Conservation (phyloP, 2,113 vertebrate species). For the Carettochelys insculpta region DNA sequence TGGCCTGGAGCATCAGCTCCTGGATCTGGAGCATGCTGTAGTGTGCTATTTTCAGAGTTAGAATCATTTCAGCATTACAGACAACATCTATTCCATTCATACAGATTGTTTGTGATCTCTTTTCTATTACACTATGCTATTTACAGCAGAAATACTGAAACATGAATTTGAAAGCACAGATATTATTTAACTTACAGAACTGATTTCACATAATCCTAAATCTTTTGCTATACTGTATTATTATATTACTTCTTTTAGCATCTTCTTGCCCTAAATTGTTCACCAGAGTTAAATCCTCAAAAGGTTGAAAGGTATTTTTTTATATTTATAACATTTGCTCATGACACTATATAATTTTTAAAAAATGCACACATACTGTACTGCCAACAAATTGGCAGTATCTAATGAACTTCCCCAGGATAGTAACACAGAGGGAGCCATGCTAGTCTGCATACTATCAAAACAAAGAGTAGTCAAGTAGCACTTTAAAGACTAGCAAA, state of each 20-base stretch:
- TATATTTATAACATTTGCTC: background rate
- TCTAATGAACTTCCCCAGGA: constrained; percentile 25
- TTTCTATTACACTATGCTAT: background rate
- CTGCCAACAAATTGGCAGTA: constrained; percentile 2
- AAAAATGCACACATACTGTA: background rate
- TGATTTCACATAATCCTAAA: background rate
- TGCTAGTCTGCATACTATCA: too few relatives aligned
- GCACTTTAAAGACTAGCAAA: too few relatives aligned
- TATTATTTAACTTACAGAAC: background rate
- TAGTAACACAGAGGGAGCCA: too few relatives aligned
- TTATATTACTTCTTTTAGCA: constrained; percentile 20
- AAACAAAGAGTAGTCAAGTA: too few relatives aligned
- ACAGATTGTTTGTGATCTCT: background rate
- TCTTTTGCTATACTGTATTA: background rate
- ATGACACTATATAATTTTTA: constrained; percentile 25
- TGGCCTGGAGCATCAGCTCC: too few relatives aligned
- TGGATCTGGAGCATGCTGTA: too few relatives aligned
- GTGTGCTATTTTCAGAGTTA: too few relatives aligned
- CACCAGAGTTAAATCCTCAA: constrained; percentile 15
- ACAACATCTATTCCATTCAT: too few relatives aligned
- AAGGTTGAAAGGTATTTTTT: background rate
- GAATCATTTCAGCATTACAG: too few relatives aligned
- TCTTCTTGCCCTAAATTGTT: background rate
- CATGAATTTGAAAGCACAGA: background rate
- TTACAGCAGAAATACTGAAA: background rate